Percentiles rank a stretch among this genome's conserved stretches.
Evolutionary conservation across 2,113 vertebrate genomes (phyloP).

Genomic region (Ptyas mucosa): DNA sequence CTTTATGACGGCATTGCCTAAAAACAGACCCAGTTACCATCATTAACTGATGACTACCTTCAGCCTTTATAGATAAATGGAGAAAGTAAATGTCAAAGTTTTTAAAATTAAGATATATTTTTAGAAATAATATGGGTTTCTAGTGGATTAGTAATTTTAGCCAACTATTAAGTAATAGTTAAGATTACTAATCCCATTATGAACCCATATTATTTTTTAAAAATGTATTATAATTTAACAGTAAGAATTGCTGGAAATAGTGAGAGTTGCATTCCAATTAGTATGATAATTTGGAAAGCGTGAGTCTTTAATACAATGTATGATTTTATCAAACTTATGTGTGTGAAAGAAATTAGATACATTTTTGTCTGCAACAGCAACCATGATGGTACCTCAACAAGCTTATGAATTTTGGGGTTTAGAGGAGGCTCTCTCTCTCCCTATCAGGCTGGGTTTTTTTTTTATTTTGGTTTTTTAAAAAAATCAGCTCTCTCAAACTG

Average conservation of each 20-base stretch:
- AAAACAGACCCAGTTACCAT: background rate
- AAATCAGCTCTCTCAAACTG: background rate
- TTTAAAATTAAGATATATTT: background rate
- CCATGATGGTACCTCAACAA: background rate
- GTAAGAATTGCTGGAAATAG: background rate
- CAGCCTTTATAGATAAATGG: background rate
- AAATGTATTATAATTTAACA: background rate
- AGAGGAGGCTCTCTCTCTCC: background rate
- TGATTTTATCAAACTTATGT: background rate
- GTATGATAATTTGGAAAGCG: background rate
- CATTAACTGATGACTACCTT: background rate
- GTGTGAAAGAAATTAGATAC: background rate
- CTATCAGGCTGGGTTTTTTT: no score
- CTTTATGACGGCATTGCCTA: background rate
- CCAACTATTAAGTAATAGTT: background rate
- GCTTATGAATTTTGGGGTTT: background rate
- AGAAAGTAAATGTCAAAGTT: background rate
- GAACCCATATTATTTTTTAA: background rate
- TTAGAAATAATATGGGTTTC: background rate
- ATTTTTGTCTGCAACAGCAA: background rate
- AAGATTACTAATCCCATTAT: background rate
- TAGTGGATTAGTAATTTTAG: background rate
- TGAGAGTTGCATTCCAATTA: background rate
- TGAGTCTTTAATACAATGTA: background rate
- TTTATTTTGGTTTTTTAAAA: no score